Conservation (phyloP, 2,113 vertebrate species). For the Hippoglossus stenolepis region DNA sequence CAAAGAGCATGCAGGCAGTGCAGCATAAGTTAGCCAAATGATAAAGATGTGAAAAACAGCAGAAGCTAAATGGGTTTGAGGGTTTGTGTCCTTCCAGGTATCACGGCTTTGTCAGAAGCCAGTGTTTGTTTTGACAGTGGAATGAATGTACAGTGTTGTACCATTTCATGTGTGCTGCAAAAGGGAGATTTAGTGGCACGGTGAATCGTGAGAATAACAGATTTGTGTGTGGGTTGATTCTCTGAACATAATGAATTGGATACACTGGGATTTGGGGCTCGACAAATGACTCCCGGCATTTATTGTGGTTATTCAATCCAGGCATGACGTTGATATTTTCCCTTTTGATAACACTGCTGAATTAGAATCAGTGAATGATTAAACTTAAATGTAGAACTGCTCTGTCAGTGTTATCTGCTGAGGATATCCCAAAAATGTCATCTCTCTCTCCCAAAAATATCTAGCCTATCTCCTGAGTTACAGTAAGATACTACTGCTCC, state of each 20-base stretch:
- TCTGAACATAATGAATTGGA: constrained; percentile 46
- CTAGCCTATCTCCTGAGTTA: constrained; percentile 23
- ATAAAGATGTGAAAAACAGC: constrained; percentile 37
- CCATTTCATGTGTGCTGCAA: constrained; percentile 24
- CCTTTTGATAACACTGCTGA: constrained; percentile 35
- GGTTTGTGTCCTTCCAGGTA: constrained; percentile 7
- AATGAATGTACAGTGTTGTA: constrained; percentile 23
- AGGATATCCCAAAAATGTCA: no score
- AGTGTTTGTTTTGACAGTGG: not conserved
- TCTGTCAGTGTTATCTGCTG: no score
- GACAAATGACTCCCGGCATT: constrained; percentile 51
- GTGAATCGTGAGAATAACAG: constrained; percentile 21
- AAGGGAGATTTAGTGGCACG: constrained; percentile 36
- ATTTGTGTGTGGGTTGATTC: constrained; percentile 32
- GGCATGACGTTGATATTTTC: constrained; percentile 33
- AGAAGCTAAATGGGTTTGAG: constrained; percentile 13
- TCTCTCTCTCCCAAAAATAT: no score
- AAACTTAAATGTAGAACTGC: not conserved
- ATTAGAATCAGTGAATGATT: constrained; percentile 40
- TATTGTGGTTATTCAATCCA: constrained; percentile 32
- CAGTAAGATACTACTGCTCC: constrained; percentile 38
- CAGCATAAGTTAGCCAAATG: constrained; percentile 39
- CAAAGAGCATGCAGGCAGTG: constrained; percentile 49
- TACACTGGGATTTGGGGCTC: constrained; percentile 28
- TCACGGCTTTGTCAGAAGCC: constrained; percentile 1